These are phyloP conservation scores for Cynaeus angustus DNA, from an alignment of 2,888 invertebrate species.

Conservation along the genomic window DNA sequence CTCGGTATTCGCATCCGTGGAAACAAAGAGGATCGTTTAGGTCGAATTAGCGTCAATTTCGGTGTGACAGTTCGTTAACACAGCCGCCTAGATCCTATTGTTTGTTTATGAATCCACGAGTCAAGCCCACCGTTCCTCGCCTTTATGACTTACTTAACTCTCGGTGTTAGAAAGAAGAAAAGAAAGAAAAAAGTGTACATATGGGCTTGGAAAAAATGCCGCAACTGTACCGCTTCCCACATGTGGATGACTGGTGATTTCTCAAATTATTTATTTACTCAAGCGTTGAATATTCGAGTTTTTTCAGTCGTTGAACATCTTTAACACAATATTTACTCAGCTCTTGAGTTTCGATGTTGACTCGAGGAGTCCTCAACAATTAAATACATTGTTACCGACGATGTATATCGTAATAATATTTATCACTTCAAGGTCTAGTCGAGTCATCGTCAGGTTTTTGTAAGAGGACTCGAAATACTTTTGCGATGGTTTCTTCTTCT, in stretches of 20 bases:
- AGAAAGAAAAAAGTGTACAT: slow-evolving; percentile 6
- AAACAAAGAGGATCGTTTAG: slow-evolving; percentile 4
- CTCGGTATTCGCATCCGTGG: background rate
- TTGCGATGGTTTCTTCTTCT: slow-evolving; percentile 8
- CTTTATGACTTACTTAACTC: slow-evolving; percentile 24
- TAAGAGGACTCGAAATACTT: slow-evolving; percentile 21
- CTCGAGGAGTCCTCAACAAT: slow-evolving; percentile 58
- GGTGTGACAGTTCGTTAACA: slow-evolving; percentile 22
- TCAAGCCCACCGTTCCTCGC: slow-evolving; percentile 17
- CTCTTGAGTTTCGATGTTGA: slow-evolving; percentile 59
- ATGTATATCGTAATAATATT: slow-evolving; percentile 48
- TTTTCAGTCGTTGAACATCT: slow-evolving; percentile 49
- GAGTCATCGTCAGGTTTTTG: slow-evolving; percentile 32
- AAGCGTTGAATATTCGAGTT: slow-evolving; percentile 50
- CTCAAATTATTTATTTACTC: slow-evolving; percentile 57
- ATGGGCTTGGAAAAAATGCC: slow-evolving; percentile 16
- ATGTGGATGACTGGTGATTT: slow-evolving; percentile 56
- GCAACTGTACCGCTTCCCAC: slow-evolving; percentile 51
- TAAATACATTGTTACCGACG: slow-evolving; percentile 60
- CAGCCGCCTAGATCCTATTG: slow-evolving; percentile 10
- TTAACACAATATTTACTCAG: slow-evolving; percentile 60
- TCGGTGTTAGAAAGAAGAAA: slow-evolving; percentile 1
- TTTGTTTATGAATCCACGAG: slow-evolving; percentile 29
- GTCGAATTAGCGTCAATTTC: slow-evolving; percentile 2
- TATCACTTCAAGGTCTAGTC: slow-evolving; percentile 38